phyloP scores from a whole-genome alignment of 2,888 invertebrate species.

The Trissonchulus latispiculum region DNA sequence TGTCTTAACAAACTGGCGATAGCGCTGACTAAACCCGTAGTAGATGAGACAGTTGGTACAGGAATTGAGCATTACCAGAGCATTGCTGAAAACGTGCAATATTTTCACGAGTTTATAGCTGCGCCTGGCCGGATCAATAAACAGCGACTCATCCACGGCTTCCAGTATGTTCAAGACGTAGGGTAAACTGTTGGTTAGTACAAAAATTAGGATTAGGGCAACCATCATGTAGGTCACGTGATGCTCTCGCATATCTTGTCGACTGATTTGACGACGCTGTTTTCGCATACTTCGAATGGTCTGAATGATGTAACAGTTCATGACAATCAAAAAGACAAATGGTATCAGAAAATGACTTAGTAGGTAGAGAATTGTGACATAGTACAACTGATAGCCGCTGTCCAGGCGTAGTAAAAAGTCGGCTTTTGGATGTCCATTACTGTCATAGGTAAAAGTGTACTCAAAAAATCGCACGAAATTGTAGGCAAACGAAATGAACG shows the following conservation, averaged over 20 bases:
- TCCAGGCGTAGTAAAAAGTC: not conserved
- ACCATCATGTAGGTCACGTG: constrained; percentile 19
- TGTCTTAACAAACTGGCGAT: not conserved
- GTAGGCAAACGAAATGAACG: not conserved
- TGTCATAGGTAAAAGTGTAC: not conserved
- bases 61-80: constrained; percentile 3
- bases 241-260: constrained; percentile 11
- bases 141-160: not conserved
- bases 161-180: not conserved
- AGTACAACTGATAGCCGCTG: not conserved
- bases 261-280: not conserved
- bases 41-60: not conserved
- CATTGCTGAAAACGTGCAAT: not conserved
- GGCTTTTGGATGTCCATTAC: not conserved
- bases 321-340: constrained; percentile 5
- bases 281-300: not conserved
- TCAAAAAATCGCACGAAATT: constrained; percentile 19
- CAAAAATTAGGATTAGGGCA: constrained; percentile 9
- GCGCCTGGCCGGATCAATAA: not conserved
- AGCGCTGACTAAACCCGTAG: not conserved
- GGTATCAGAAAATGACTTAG: constrained; percentile 11
- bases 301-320: constrained; percentile 12
- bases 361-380: not conserved
- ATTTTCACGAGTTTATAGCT: not conserved
- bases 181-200: not conserved